A percentile compares a stretch with the other conserved stretches of the same genome.
These are phyloP conservation scores for Dexiosoma caninum DNA, from an alignment of 2,888 invertebrate genomes.

Conservation along the genomic window DNA sequence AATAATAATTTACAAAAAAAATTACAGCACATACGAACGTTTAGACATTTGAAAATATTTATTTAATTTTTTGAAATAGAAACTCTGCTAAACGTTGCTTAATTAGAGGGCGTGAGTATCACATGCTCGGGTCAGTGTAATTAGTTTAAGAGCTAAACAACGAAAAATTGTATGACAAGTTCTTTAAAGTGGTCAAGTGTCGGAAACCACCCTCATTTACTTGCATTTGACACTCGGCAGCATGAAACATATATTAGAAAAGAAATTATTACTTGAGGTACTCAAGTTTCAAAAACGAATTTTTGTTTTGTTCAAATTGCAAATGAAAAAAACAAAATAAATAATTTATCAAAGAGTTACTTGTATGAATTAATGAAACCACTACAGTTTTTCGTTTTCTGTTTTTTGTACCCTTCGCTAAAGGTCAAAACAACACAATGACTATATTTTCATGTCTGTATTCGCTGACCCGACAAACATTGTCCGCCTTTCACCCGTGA, in stretches of 20 bases:
- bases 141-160: slow-evolving; percentile 31
- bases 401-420: background rate
- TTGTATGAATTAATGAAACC: slow-evolving; percentile 19
- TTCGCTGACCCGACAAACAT: no score
- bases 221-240: background rate
- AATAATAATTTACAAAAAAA: slow-evolving; percentile 3
- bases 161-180: slow-evolving; percentile 3
- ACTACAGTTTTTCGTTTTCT: background rate
- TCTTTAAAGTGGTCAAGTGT: slow-evolving; percentile 24
- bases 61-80: no score
- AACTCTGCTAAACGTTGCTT: background rate
- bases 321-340: background rate
- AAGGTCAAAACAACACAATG: background rate
- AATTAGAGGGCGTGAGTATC: background rate
- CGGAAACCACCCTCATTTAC: slow-evolving; percentile 23
- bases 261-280: slow-evolving; percentile 20
- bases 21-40: background rate
- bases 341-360: slow-evolving; percentile 37
- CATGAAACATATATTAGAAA: slow-evolving; percentile 8
- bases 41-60: background rate
- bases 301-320: background rate
- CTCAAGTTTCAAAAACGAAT: slow-evolving; percentile 12
- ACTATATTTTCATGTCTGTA: no score
- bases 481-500: no score
- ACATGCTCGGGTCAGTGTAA: slow-evolving; percentile 41